phyloP scores from a whole-genome alignment of 2,888 invertebrate species.

The Phorcus lineatus region DNA sequence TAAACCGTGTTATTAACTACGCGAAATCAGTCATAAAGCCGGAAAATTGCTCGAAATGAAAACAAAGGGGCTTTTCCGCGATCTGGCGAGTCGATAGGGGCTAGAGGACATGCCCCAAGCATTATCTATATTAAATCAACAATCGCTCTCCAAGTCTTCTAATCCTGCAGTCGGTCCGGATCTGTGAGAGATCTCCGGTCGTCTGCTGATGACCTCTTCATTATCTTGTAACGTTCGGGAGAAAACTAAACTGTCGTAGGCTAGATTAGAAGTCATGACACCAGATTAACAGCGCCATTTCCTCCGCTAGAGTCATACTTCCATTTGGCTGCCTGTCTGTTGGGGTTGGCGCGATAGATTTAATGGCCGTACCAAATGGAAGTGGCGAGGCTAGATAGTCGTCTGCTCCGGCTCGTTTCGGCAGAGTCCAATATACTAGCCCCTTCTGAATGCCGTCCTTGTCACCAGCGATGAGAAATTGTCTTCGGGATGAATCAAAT shows the following conservation, averaged over 20 bases:
- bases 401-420: neutral
- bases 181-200: neutral
- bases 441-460: conserved; percentile 33
- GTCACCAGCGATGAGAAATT: conserved; percentile 44
- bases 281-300: conserved; percentile 25
- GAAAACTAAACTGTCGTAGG: conserved; percentile 15
- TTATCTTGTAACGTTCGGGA: conserved; percentile 10
- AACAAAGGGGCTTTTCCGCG: conserved; percentile 23
- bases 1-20: conserved; percentile 22
- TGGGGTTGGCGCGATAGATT: conserved; percentile 6
- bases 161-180: neutral
- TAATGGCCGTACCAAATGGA: conserved; percentile 1
- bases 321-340: conserved; percentile 1
- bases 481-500: conserved; percentile 51
- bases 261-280: conserved; percentile 22
- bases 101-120: conserved; percentile 14
- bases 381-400: neutral
- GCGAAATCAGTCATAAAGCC: conserved; percentile 29
- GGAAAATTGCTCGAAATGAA: conserved; percentile 29
- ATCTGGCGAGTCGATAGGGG: conserved; percentile 19
- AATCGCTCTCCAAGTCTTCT: neutral
- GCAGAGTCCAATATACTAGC: conserved; percentile 30
- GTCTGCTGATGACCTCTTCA: conserved; percentile 7
- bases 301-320: conserved; percentile 3
- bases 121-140: conserved; percentile 40